Evolutionary conservation across 2,797 vertebrate genomes (phyloP).

Genomic region (Takifugu rubripes): DNA sequence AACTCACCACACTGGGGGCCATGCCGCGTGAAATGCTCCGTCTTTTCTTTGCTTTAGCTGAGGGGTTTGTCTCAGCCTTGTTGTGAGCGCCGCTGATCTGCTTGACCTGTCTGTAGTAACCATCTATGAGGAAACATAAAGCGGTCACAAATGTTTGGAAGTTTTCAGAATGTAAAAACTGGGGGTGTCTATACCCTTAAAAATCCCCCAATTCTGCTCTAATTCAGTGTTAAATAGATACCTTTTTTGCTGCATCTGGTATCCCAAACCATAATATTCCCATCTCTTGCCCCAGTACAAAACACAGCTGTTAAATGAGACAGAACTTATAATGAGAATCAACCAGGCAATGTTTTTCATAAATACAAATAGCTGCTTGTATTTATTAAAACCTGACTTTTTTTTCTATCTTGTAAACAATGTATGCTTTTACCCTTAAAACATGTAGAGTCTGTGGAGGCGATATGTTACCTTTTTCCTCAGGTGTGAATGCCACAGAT

Average conservation of each 20-base stretch:
- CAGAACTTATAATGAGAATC: background rate
- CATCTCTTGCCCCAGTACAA: slow-evolving; percentile 94
- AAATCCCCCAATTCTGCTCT: background rate
- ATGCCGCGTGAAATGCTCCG: slow-evolving; percentile 78
- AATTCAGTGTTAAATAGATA: slow-evolving; percentile 40
- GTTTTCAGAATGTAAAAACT: background rate
- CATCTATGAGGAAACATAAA: slow-evolving; percentile 74
- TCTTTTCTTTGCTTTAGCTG: slow-evolving; percentile 83
- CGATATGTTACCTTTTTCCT: slow-evolving; percentile 79
- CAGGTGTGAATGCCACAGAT: slow-evolving; percentile 87
- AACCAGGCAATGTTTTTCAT: background rate
- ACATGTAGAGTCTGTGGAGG: no score
- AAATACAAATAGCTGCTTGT: background rate
- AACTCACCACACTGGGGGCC: slow-evolving; percentile 89
- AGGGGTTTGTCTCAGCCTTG: slow-evolving; percentile 77
- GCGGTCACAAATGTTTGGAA: background rate
- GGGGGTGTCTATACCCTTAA: no score
- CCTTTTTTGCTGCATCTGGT: slow-evolving; percentile 97
- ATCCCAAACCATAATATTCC: slow-evolving; percentile 98
- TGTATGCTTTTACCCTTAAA: background rate
- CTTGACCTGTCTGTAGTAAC: slow-evolving; percentile 92
- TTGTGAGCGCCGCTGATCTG: slow-evolving; percentile 95
- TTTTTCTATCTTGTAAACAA: no score
- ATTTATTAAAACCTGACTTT: background rate
- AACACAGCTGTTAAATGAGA: slow-evolving; percentile 82